phyloP scores from a whole-genome alignment of 1,140 invertebrate genomes.

The Panulirus ornatus region DNA sequence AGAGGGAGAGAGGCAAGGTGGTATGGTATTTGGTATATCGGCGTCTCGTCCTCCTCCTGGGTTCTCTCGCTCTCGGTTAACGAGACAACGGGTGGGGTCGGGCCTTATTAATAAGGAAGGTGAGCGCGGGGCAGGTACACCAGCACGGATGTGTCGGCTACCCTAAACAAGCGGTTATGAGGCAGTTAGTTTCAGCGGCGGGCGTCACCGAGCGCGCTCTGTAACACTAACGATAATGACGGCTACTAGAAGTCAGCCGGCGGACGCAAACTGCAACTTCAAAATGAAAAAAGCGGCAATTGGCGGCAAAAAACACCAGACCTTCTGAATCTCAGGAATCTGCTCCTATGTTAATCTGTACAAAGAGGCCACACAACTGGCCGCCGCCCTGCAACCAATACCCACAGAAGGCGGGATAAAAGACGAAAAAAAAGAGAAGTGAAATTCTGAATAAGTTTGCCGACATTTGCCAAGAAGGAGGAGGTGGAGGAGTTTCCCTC shows the following conservation, averaged over 20 bases:
- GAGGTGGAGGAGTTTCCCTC: no score
- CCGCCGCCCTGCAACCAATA: no score
- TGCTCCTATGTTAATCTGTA: slow-evolving; percentile 6
- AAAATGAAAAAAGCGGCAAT: not conserved
- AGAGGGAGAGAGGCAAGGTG: no score
- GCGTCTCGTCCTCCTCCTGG: no score
- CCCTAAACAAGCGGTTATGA: not conserved
- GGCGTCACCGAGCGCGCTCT: not conserved
- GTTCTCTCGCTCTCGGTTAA: no score
- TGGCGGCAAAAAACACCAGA: not conserved
- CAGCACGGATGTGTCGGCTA: not conserved
- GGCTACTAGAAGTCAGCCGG: not conserved
- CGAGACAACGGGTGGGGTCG: not conserved
- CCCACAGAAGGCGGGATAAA: no score
- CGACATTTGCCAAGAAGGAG: no score
- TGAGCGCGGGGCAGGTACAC: not conserved
- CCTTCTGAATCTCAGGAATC: not conserved
- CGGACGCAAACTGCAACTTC: not conserved
- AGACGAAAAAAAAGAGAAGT: no score
- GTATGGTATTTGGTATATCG: no score
- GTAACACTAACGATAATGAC: not conserved
- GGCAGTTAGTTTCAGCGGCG: not conserved
- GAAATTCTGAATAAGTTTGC: no score
- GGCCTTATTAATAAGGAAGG: not conserved
- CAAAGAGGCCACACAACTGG: no score